phyloP scores from a whole-genome alignment of 2,888 invertebrate genomes.

The Idaea dimidiata region DNA sequence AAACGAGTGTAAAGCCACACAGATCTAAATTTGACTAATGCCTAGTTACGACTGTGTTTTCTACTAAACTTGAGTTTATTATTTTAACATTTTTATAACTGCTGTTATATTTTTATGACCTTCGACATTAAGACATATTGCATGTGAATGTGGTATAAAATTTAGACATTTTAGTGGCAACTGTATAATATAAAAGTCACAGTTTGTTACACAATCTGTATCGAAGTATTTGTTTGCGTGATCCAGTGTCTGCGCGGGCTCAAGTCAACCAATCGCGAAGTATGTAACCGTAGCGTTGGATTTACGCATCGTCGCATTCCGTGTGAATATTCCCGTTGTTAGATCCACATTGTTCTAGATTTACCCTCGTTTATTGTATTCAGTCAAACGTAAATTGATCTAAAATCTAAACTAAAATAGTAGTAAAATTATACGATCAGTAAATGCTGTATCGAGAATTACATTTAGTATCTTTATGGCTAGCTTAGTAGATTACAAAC shows the following conservation, averaged over 20 bases:
- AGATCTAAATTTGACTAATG: too few relatives aligned
- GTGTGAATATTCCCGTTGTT: slow-evolving; percentile 67
- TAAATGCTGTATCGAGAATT: too few relatives aligned
- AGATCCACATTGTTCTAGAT: slow-evolving; percentile 61
- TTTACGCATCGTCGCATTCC: slow-evolving; percentile 67
- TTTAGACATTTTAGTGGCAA: neutral
- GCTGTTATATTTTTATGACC: slow-evolving; percentile 1
- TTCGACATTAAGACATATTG: neutral
- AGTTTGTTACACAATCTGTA: slow-evolving; percentile 19
- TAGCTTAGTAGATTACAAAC: too few relatives aligned
- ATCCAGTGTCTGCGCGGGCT: slow-evolving; percentile 42
- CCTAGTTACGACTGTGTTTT: too few relatives aligned
- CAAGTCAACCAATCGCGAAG: slow-evolving; percentile 55
- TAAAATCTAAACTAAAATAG: neutral
- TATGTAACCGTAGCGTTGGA: slow-evolving; percentile 57
- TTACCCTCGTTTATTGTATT: slow-evolving; percentile 51
- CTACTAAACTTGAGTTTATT: neutral
- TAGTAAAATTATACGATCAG: neutral
- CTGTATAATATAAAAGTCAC: slow-evolving; percentile 10
- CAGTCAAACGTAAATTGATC: neutral
- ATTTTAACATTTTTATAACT: neutral
- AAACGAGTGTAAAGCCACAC: too few relatives aligned
- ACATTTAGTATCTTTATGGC: too few relatives aligned
- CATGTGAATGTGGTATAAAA: slow-evolving; percentile 10
- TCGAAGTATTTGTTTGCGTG: slow-evolving; percentile 44